Evolutionary conservation across 2,113 vertebrate genomes (phyloP), one percentile per base, ranked within the genome.

Genomic region (Steatornis caripensis): DNA sequence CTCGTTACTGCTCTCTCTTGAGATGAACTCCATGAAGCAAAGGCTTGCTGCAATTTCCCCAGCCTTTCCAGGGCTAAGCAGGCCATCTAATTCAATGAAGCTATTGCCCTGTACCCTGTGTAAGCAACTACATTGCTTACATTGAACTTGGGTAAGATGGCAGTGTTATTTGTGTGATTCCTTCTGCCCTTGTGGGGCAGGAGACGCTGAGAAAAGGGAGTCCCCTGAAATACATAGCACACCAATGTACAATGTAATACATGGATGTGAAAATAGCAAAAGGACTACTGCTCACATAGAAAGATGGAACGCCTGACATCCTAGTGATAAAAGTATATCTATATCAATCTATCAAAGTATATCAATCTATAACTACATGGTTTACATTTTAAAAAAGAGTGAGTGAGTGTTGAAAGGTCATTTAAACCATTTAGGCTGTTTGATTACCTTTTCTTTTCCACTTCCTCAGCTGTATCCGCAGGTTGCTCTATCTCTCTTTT

Each of bases 1-100:
- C 64, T 93, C 37, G 1, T 81, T 54, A 15, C 23, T 54, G 32
- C 55, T 61, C 18, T 72, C 58, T 22, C 11, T 32, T 15, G 45
- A 57, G 54, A 29, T 61, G 41, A 61, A 24, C 1, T 4, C 41
- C 1, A 1, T 4, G 17, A 46, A 74, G 34, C 0, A 1, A 15
- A 37, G 80, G 23, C 19, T 7, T 58, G 39, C 36, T 72, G 68
- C 49, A 0, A 0, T 11, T 39, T 27, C 20, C 32, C 15, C 11
- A 21, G 49, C 24, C 46, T 57, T 61, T 43, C 39, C 55, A 24
- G 39, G 64, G 24, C 55, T 32, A 16, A 2, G 27, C 2, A 15
- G 39, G 21, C 10, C 4, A 4, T 22, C 54, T 11, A 10, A 19
- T 9, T 51, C 36, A 16, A 12, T 24, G 11, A 43, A 80, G 79